Evolutionary conservation across 1,140 invertebrate species (phyloP).

Genomic region (Babylonia areolata): DNA sequence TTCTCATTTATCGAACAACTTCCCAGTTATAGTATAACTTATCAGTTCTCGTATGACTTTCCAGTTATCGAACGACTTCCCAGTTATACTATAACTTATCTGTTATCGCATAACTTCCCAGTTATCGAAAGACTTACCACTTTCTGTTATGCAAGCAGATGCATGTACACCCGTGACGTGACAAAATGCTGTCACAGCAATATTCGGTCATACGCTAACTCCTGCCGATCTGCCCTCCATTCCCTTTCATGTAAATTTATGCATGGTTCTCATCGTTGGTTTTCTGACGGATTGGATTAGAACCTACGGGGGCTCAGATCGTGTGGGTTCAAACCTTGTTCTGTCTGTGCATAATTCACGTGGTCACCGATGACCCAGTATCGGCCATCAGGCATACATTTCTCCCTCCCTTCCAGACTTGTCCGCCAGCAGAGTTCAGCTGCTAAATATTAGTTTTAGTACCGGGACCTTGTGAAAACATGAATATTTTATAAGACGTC

Average conservation of each 20-base stretch:
- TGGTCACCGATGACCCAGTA: neutral
- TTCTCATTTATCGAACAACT: too few relatives aligned
- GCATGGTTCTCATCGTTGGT: neutral
- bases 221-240: neutral
- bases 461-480: constrained; percentile 1
- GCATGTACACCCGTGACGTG: too few relatives aligned
- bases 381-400: neutral
- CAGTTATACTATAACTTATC: too few relatives aligned
- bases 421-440: too few relatives aligned
- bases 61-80: too few relatives aligned
- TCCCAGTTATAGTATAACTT: too few relatives aligned
- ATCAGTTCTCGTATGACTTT: too few relatives aligned
- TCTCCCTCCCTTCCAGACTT: too few relatives aligned
- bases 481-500: constrained; percentile 8
- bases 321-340: neutral
- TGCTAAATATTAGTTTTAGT: neutral
- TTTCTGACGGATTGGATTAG: neutral
- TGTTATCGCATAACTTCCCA: too few relatives aligned
- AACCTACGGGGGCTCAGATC: neutral
- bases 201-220: neutral
- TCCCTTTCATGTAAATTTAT: neutral
- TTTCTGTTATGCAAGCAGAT: too few relatives aligned
- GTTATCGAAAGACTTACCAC: too few relatives aligned
- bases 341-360: neutral
- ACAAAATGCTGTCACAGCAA: neutral